A percentile compares a stretch with the other conserved stretches of the same genome.
These are phyloP conservation scores for Cranoglanis bouderius DNA, from an alignment of 2,113 vertebrate genomes.

Conservation along the genomic window DNA sequence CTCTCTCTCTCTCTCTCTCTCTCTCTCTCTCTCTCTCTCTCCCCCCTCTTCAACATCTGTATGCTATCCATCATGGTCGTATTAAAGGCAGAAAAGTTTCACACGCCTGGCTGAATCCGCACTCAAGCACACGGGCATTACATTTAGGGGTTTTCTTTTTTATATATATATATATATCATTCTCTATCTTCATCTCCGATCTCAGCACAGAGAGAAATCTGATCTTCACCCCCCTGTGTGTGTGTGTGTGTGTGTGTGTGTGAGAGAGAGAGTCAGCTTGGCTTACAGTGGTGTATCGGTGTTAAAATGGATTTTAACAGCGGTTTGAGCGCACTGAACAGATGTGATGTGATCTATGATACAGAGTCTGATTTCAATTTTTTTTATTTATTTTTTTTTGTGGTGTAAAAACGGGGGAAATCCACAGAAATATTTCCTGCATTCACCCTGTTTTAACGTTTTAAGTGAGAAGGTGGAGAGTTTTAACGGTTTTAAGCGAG, in stretches of 20 bases:
- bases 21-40: neutral
- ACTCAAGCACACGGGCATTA: constrained; percentile 11
- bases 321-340: constrained; percentile 49
- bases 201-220: constrained; percentile 51
- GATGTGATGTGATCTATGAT: neutral
- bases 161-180: constrained; percentile 33
- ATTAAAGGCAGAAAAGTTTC: constrained; percentile 43
- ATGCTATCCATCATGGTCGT: constrained; percentile 33
- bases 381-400: neutral
- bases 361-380: neutral
- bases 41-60: constrained; percentile 42
- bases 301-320: constrained; percentile 54
- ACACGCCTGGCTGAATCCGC: constrained; percentile 42
- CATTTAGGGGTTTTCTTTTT: neutral
- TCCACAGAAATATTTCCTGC: neutral
- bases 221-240: constrained; percentile 41
- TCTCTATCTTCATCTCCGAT: neutral
- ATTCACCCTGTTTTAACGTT: neutral
- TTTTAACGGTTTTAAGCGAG: neutral
- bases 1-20: neutral
- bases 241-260: constrained; percentile 32
- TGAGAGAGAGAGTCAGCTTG: constrained; percentile 34
- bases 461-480: neutral
- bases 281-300: constrained; percentile 50
- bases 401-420: neutral